A percentile compares a stretch with the other conserved stretches of the same genome.
These are phyloP conservation scores for Trachymyrmex cornetzi DNA, from an alignment of 1,140 invertebrate genomes.

Conservation along the genomic window DNA sequence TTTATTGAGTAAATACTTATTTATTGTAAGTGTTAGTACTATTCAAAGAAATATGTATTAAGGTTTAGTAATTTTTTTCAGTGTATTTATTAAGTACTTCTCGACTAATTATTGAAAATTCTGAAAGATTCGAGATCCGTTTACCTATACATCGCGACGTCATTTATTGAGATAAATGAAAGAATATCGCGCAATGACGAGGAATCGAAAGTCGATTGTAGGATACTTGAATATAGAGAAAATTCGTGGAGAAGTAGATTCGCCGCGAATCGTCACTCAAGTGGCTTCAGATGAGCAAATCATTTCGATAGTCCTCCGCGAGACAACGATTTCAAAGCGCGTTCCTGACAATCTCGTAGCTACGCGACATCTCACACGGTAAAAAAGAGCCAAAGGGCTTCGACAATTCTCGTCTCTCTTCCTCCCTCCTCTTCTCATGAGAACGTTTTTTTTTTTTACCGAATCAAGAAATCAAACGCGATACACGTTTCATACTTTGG, in stretches of 20 bases:
- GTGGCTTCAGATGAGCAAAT: constrained; percentile 55
- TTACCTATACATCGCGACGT: not conserved
- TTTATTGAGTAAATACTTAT: no score
- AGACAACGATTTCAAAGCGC: constrained; percentile 40
- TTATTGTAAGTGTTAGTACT: no score
- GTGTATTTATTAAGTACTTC: not conserved
- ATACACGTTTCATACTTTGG: not conserved
- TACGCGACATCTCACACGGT: constrained; percentile 12
- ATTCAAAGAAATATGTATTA: no score
- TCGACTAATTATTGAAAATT: not conserved
- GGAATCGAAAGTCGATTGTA: constrained; percentile 41
- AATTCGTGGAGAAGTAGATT: constrained; percentile 21
- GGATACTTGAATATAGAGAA: not conserved
- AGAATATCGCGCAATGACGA: constrained; percentile 22
- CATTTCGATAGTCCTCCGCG: constrained; percentile 52
- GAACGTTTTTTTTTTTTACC: not conserved
- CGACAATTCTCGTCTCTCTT: not conserved
- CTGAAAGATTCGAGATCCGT: not conserved
- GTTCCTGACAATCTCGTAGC: constrained; percentile 22
- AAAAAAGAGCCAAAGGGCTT: constrained; percentile 10
- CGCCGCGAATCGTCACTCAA: constrained; percentile 8
- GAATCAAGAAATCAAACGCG: constrained; percentile 1
- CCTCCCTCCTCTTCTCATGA: not conserved
- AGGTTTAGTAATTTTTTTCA: no score
- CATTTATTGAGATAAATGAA: not conserved